phyloP scores from a whole-genome alignment of 2,888 invertebrate genomes.

The Chloroclysta siterata region DNA sequence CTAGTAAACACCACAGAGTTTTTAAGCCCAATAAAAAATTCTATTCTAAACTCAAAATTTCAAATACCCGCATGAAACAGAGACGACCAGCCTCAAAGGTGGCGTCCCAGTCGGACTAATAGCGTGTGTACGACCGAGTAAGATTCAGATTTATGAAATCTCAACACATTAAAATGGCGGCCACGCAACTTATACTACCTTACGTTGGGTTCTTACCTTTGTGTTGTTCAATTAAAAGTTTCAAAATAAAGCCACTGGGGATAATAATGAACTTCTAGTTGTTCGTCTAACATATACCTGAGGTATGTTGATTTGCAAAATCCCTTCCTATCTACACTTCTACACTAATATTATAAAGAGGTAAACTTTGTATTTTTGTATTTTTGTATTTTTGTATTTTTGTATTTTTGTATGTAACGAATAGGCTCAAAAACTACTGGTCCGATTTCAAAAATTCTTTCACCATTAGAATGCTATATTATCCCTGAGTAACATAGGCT shows the following conservation, averaged over 20 bases:
- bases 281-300: not conserved
- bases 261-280: not conserved
- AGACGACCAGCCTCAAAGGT: slow-evolving; percentile 19
- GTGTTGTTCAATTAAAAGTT: slow-evolving; percentile 15
- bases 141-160: slow-evolving; percentile 14
- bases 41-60: slow-evolving; percentile 19
- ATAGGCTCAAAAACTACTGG: no score
- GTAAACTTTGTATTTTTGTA: no score
- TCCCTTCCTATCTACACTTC: no score
- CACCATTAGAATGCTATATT: no score
- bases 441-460: no score
- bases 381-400: no score
- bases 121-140: slow-evolving; percentile 14
- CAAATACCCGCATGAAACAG: slow-evolving; percentile 17
- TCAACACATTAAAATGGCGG: slow-evolving; percentile 24
- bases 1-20: slow-evolving; percentile 34
- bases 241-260: slow-evolving; percentile 4
- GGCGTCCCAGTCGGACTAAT: slow-evolving; percentile 7
- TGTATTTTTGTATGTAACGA: no score
- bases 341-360: no score
- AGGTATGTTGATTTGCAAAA: no score
- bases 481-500: no score
- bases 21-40: slow-evolving; percentile 31
- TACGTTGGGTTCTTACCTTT: slow-evolving; percentile 2
- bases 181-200: slow-evolving; percentile 14